These are phyloP conservation scores for Aelia acuminata DNA, from an alignment of 2,888 invertebrate species.

Conservation along the genomic window DNA sequence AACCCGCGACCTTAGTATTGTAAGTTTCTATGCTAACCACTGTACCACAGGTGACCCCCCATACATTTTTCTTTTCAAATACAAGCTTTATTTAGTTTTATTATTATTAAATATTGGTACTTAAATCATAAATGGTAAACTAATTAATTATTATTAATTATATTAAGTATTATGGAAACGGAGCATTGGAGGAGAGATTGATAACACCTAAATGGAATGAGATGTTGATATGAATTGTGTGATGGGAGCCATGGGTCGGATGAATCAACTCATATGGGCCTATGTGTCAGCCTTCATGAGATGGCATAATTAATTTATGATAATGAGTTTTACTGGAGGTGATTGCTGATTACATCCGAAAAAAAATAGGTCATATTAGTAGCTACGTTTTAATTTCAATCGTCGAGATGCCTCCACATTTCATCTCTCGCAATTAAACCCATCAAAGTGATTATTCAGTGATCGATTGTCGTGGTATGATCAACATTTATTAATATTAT, in stretches of 20 bases:
- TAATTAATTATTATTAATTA: no score
- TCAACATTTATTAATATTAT: no score
- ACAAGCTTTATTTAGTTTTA: no score
- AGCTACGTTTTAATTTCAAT: neutral
- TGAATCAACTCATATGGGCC: neutral
- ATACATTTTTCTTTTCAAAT: no score
- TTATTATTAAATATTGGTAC: no score
- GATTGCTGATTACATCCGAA: neutral
- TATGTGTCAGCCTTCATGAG: neutral
- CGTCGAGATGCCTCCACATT: neutral
- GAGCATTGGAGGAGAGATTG: neutral
- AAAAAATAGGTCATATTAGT: neutral
- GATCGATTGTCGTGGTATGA: no score
- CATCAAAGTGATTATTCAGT: no score
- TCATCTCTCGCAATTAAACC: neutral
- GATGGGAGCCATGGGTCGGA: neutral
- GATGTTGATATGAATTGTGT: neutral
- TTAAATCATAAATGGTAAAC: no score
- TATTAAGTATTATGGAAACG: no score
- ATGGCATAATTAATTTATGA: neutral
- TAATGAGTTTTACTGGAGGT: neutral
- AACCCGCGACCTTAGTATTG: no score
- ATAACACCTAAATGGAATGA: slow-evolving; percentile 2
- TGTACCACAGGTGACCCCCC: no score
- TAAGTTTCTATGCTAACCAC: no score